Percentiles rank a stretch among this genome's conserved stretches.
Conservation (phyloP, 2,797 vertebrate species). For the Limnodromus scolopaceus region DNA sequence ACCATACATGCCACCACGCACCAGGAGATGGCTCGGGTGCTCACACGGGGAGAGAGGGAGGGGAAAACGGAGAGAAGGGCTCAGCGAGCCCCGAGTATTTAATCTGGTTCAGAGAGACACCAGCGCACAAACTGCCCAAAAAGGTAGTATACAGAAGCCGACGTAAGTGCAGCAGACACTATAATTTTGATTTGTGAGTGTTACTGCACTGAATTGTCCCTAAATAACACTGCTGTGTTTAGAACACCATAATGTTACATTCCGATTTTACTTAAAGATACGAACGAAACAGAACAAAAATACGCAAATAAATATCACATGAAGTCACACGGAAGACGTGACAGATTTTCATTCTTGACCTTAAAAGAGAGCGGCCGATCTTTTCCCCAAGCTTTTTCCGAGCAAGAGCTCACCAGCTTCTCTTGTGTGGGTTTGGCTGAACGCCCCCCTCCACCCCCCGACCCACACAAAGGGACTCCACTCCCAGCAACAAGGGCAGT, state of each 20-base stretch:
- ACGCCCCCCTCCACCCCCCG: no score
- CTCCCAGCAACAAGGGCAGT: background rate
- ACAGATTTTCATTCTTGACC: background rate
- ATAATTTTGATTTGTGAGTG: background rate
- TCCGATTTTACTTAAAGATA: background rate
- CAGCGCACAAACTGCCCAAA: rapidly evolving
- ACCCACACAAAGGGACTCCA: background rate
- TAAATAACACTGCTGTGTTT: background rate
- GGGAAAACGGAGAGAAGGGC: background rate
- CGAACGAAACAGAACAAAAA: background rate
- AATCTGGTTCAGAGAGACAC: background rate
- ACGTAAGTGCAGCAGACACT: background rate
- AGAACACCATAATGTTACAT: rapidly evolving
- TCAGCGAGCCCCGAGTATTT: background rate
- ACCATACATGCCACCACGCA: rapidly evolving
- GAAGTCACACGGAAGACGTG: background rate
- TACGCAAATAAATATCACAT: rapidly evolving
- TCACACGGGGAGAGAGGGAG: rapidly evolving
- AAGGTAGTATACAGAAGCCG: background rate
- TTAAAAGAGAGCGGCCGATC: background rate
- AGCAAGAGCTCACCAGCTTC: background rate
- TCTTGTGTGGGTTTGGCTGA: background rate
- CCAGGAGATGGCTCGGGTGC: rapidly evolving
- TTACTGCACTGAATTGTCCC: background rate
- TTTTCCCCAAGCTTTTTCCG: background rate